Evolutionary conservation across 2,797 vertebrate species (phyloP), one percentile per base, ranked within the genome.

Genomic region (Gouania willdenowi): DNA sequence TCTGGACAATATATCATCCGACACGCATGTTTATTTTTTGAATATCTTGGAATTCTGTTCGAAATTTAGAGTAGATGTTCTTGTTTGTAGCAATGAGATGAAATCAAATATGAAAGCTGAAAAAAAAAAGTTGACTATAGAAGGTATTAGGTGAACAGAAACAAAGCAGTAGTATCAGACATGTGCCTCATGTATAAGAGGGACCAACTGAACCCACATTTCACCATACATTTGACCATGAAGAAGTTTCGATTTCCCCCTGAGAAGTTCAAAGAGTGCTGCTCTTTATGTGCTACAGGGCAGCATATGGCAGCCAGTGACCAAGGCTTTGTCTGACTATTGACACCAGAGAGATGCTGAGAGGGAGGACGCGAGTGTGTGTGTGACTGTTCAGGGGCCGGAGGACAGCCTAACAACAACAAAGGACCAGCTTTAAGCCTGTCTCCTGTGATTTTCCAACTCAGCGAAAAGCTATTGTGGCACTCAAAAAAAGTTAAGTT

Each of bases 371-470:
- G 73, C 66, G 66, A 77, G 70, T 67, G 74, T 71, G 74, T 71
- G 79, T 67, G 62, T 31, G 62, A 73, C 67, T 75, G 75, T 77
- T 75, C 65, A 11, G 61, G 64, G 66, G 75, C 69, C 45, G 47
- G 70, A 83, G 83, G 70, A 81, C 75, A 72, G 81, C 70, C 77
- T 73, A 56, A 71, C 66, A 84, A 37, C 74, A 89, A 93, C 91
- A 92, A 90, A 92, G 80, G 86, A 75, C 80, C 79, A 79, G 88
- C 88, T 90, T 88, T 91, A 86, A 89, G 90, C 88, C 89, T 90
- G 91, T 91, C 90, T 91, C 89, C 90, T 90, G 88, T 85, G 87
- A 90, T 92, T 92, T 92, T 93, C 87, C 89, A 90, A 89, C 89
- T 93, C 92, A 91, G 89, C 89, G 85, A 91, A 93, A 91, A 89